Base-by-base conservation (phyloP, 2,888 invertebrate species). In the Leptogaster cylindrica region DNA sequence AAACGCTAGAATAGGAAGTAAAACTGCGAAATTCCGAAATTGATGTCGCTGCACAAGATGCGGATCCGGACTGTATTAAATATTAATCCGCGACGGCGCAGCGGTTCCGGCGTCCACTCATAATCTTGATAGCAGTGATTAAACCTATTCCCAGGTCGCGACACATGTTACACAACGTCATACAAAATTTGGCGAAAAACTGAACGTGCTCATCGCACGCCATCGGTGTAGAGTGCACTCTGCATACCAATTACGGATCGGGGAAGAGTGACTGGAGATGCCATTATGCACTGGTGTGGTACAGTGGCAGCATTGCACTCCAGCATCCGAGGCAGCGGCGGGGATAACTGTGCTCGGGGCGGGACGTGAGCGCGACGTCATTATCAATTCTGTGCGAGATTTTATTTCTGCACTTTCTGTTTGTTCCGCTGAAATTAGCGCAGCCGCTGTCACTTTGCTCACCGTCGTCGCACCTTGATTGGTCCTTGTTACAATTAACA, bases 401-500 rank as follows among this genome's bases (percentile, higher is more conserved):
- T 78, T 77, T 79, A 79, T 79, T 79, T 79, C 78, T 79, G 79
- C 79, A 79, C 79, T 79, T 52, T 77, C 77, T 74, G 77, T 75
- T 74, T 74, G 76, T 71, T 73, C 71, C 72, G 71, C 70, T 70
- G 70, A 69, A 72, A 71, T 72, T 71, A 70, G 72, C 72, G 70
- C 69, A 72, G 72, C 71, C 64, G 70, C 71, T 66, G 72, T 71
- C 72, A 68, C 71, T 69, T 69, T 70, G 67, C 66, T 52, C 70
- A 70, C 68, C 68, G 71, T 71, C 68, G 68, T 68, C 68, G 70
- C 68, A 70, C 70, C 71, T 67, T 70, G 72, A 71, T 72, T 71
- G 69, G 68, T 71, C 70, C 72, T 72, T 72, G 71, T 72, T 72
- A 71, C 72, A 72, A 72, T 72, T 72, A 72, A 71, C 71, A 66